Evolutionary conservation across 2,797 vertebrate species (phyloP).

Genomic region (Morelia viridis): DNA sequence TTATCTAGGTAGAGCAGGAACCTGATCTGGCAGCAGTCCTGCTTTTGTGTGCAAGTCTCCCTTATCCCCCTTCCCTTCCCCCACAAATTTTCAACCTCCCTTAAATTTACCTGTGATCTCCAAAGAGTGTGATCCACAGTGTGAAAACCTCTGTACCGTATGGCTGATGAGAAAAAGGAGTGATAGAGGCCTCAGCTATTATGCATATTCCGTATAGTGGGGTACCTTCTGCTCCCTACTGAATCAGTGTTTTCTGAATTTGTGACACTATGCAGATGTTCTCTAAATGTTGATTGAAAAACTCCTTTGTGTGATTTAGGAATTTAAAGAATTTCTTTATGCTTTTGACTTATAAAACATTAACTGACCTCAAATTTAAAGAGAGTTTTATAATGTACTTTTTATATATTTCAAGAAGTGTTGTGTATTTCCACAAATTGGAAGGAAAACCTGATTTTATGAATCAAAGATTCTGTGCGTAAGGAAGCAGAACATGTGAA

Average conservation of each 20-base stretch:
- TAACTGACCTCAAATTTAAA: background rate
- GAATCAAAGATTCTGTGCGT: background rate
- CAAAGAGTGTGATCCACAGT: too few relatives aligned
- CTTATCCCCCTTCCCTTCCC: too few relatives aligned
- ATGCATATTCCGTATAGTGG: background rate
- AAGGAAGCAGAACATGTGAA: constrained; percentile 31
- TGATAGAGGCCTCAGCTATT: too few relatives aligned
- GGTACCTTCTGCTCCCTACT: too few relatives aligned
- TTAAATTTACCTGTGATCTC: too few relatives aligned
- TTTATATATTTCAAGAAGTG: constrained; percentile 15
- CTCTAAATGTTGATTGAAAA: background rate
- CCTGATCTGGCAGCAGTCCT: too few relatives aligned
- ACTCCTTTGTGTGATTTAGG: background rate
- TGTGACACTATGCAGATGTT: background rate
- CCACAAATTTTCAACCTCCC: too few relatives aligned
- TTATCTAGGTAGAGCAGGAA: too few relatives aligned
- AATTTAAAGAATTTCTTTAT: background rate
- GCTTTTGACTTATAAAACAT: background rate
- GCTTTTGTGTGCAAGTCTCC: too few relatives aligned
- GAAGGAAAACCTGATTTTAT: constrained; percentile 1
- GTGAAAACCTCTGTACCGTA: too few relatives aligned
- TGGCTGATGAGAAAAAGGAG: too few relatives aligned
- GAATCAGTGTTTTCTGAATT: background rate
- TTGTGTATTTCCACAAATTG: constrained; percentile 24
- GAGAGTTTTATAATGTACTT: background rate